Conservation (phyloP, 2,888 invertebrate genomes). For the Microplitis deprimator region DNA sequence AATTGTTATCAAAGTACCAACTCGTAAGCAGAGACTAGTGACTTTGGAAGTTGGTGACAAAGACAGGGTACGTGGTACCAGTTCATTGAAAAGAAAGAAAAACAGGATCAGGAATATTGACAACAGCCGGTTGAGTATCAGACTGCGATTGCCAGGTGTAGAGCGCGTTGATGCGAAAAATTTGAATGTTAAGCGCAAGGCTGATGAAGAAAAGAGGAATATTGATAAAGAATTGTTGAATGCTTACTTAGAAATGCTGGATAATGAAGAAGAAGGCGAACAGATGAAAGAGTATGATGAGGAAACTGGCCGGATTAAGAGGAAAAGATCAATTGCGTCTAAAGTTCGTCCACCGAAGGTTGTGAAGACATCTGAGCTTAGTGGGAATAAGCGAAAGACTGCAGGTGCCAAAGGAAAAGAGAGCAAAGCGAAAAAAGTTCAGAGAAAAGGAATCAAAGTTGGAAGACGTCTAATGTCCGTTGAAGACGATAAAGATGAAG, state of each 20-base stretch:
- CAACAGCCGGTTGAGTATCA: conserved; percentile 24
- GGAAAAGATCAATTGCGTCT: no score
- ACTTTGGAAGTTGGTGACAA: conserved; percentile 24
- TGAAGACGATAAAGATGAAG: neutral
- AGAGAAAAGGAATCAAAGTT: conserved; percentile 1
- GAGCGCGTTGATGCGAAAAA: neutral
- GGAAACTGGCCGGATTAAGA: neutral
- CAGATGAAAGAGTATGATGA: neutral
- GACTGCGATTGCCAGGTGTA: conserved; percentile 20
- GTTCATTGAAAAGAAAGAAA: neutral
- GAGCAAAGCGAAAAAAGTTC: no score
- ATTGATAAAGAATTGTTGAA: neutral
- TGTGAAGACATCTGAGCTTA: neutral
- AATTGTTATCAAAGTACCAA: conserved; percentile 41
- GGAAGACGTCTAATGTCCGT: conserved; percentile 25
- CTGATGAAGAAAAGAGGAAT: neutral
- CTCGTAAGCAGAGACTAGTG: neutral
- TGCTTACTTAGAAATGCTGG: neutral
- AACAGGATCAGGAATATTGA: conserved; percentile 3
- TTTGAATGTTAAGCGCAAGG: neutral
- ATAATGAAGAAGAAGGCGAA: neutral
- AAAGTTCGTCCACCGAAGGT: no score
- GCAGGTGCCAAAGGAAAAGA: no score
- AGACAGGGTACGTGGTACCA: conserved; percentile 17
- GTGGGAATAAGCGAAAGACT: no score